Percentiles rank a stretch among this genome's conserved stretches.
Conservation (phyloP, 2,113 vertebrate genomes). For the Cheirogaleus medius region DNA sequence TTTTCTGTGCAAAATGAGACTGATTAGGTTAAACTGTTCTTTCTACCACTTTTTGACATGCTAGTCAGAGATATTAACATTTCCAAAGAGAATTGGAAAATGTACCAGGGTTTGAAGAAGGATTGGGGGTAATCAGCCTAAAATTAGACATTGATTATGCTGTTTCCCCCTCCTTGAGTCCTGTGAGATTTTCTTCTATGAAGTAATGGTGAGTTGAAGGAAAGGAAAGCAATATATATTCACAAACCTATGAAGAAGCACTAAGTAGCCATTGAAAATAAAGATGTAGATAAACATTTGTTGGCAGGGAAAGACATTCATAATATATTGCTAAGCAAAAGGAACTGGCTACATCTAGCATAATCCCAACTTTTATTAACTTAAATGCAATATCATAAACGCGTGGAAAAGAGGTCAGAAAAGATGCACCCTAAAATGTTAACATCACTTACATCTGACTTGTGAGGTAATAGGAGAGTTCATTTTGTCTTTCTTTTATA, state of each 20-base stretch:
- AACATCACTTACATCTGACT: not conserved
- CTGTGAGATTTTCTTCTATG: not conserved
- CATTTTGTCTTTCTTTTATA: not conserved
- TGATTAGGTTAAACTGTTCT: not conserved
- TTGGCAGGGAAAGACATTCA: not conserved
- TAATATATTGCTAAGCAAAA: not conserved
- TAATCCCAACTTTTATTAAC: not conserved
- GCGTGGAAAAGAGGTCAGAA: not conserved
- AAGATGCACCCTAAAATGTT: not conserved
- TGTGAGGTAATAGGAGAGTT: not conserved
- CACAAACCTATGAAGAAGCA: not conserved
- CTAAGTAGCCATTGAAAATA: not conserved
- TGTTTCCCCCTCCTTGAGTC: not conserved
- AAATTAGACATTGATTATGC: not conserved
- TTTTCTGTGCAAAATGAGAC: slow-evolving; percentile 34
- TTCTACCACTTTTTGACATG: not conserved
- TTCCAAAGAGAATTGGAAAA: slow-evolving; percentile 26
- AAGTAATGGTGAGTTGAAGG: not conserved
- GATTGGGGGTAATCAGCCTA: not conserved
- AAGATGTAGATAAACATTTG: not conserved
- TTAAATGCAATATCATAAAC: not conserved
- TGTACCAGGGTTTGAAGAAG: not conserved
- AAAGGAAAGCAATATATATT: not conserved
- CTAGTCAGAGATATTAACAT: not conserved
- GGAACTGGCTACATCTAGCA: not conserved